These are phyloP conservation scores for Harpalus rufipes DNA, from an alignment of 2,888 invertebrate species.

Conservation along the genomic window DNA sequence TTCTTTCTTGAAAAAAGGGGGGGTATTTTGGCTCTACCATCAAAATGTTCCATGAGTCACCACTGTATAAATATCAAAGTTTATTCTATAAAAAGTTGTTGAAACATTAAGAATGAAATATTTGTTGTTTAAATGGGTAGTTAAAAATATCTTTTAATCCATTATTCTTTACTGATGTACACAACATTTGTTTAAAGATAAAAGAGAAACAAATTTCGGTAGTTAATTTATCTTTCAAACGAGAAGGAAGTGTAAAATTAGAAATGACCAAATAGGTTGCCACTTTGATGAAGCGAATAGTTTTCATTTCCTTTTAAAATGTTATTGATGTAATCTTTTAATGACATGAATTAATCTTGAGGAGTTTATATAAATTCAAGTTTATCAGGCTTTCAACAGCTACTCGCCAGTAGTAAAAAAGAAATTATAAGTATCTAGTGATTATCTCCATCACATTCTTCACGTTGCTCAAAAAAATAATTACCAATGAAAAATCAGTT, in stretches of 20 bases:
- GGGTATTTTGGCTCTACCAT: too few relatives aligned
- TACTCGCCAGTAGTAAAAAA: background rate
- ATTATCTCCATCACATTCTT: slow-evolving; percentile 16
- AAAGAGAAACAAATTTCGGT: background rate
- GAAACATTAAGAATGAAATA: too few relatives aligned
- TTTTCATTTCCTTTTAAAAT: background rate
- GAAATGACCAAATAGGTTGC: background rate
- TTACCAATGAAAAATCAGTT: slow-evolving; percentile 29
- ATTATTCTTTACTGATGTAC: too few relatives aligned
- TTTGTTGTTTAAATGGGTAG: too few relatives aligned
- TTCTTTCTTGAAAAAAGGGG: too few relatives aligned
- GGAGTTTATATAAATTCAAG: slow-evolving; percentile 3
- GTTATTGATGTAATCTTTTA: background rate
- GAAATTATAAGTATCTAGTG: slow-evolving; percentile 6
- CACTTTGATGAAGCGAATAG: background rate
- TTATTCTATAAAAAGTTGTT: too few relatives aligned
- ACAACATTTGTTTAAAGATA: background rate
- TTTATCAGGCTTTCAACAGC: slow-evolving; percentile 1
- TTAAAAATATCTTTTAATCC: too few relatives aligned
- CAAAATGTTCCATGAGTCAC: too few relatives aligned
- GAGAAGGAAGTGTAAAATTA: background rate
- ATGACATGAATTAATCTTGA: slow-evolving; percentile 1
- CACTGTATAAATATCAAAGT: too few relatives aligned
- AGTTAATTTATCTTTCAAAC: background rate
- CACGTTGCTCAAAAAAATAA: slow-evolving; percentile 26